A percentile compares a stretch with the other conserved stretches of the same genome.
phyloP scores from a whole-genome alignment of 2,797 vertebrate species.

The Micropoecilia bifurca region DNA sequence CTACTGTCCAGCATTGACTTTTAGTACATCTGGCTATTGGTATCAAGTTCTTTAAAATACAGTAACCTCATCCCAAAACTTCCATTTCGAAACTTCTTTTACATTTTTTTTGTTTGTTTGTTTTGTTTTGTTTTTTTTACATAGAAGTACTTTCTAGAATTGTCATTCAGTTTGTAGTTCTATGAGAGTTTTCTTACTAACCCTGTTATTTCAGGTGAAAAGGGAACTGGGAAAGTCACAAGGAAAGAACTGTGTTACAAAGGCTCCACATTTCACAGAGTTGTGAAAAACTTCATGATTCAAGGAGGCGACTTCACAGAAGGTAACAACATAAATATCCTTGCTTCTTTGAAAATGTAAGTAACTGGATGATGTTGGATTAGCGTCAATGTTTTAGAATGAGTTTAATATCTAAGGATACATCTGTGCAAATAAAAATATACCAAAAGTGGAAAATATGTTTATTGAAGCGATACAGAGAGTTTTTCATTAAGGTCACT shows the following conservation, averaged over 20 bases:
- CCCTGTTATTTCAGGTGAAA: conserved; percentile 86
- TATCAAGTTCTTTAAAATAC: conserved; percentile 19
- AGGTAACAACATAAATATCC: conserved; percentile 78
- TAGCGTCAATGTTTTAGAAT: neutral
- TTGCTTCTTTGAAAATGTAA: neutral
- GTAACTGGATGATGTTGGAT: neutral
- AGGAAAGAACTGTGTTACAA: conserved; percentile 97
- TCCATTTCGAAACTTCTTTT: conserved; percentile 7
- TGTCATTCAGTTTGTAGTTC: conserved; percentile 11
- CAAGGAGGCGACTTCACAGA: conserved; percentile 99
- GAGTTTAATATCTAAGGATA: neutral
- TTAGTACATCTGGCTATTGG: neutral
- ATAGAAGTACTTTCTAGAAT: conserved; percentile 2
- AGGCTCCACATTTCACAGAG: conserved; percentile 98
- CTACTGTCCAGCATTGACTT: neutral
- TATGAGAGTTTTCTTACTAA: conserved; percentile 22
- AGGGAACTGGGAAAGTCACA: conserved; percentile 93
- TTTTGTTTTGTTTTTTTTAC: too few relatives aligned
- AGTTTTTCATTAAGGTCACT: neutral
- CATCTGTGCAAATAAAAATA: neutral
- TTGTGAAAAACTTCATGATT: conserved; percentile 99
- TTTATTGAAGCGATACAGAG: neutral
- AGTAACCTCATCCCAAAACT: neutral
- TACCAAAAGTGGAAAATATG: neutral
- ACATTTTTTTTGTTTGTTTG: too few relatives aligned